phyloP scores from a whole-genome alignment of 37 sponge, comb jelly and placozoan genomes.

The Agelas oroides region DNA sequence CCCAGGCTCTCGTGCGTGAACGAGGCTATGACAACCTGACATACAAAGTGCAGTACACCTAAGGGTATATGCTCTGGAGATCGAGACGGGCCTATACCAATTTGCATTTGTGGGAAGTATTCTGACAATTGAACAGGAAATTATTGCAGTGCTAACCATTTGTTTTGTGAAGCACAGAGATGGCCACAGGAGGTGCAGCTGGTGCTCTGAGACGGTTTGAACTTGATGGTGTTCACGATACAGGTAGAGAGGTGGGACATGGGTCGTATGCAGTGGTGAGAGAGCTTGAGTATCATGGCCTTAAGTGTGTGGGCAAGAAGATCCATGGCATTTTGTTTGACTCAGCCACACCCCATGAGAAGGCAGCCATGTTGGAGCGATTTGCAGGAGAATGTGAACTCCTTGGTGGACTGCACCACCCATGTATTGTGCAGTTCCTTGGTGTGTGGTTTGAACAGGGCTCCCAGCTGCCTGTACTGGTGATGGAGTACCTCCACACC shows the following conservation, averaged over 20 bases:
- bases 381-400: neutral
- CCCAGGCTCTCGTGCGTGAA: too few species aligned
- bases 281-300: neutral
- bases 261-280: slow-evolving; percentile 2
- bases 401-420: slow-evolving; percentile 16
- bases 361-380: neutral
- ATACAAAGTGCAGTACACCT: too few species aligned
- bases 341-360: neutral
- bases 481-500: slow-evolving; percentile 6
- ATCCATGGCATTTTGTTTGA: neutral
- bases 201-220: too few species aligned
- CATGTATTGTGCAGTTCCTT: slow-evolving; percentile 22
- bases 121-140: too few species aligned
- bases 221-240: neutral
- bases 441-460: neutral
- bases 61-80: too few species aligned
- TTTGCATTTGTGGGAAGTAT: too few species aligned
- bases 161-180: too few species aligned
- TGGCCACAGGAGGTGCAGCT: too few species aligned
- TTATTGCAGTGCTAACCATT: too few species aligned
- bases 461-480: neutral
- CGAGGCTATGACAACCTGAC: too few species aligned
- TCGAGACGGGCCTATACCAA: too few species aligned
- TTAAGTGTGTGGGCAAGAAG: neutral
- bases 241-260: neutral